phyloP scores from a whole-genome alignment of 1,140 invertebrate genomes.

The Magallana angulata region DNA sequence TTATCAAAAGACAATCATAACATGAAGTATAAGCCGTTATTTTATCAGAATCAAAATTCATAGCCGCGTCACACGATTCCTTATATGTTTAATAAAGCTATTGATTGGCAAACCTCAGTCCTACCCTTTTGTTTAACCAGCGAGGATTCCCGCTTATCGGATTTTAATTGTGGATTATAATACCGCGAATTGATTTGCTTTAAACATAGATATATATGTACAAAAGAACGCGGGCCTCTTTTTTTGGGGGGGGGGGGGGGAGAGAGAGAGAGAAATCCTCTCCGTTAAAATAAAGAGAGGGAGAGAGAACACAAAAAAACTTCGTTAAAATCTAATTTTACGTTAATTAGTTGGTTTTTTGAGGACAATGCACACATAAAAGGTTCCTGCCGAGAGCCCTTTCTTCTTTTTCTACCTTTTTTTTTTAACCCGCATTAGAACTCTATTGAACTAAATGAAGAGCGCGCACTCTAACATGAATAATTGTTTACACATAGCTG shows the following conservation, averaged over 20 bases:
- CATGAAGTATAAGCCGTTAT: neutral
- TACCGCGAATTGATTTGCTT: constrained; percentile 3
- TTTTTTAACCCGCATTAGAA: neutral
- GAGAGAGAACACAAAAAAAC: too few species aligned
- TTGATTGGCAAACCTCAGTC: neutral
- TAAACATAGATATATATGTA: neutral
- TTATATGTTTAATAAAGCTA: constrained; percentile 2
- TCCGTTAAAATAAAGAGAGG: neutral
- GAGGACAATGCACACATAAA: neutral
- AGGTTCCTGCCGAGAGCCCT: neutral
- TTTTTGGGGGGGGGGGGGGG: neutral
- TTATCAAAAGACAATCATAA: neutral
- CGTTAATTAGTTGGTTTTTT: neutral
- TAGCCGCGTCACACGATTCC: neutral
- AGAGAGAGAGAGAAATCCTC: neutral
- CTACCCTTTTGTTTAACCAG: constrained; percentile 1
- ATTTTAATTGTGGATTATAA: constrained; percentile 30
- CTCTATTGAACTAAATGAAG: constrained; percentile 28
- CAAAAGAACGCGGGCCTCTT: neutral
- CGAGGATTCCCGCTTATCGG: neutral
- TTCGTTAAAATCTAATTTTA: too few species aligned
- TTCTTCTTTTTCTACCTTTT: neutral
- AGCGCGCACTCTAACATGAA: constrained; percentile 22
- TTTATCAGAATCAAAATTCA: constrained; percentile 8
- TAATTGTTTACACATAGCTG: neutral